Evolutionary conservation across 2,888 invertebrate species (phyloP).

Genomic region (Blastobasis adustella): DNA sequence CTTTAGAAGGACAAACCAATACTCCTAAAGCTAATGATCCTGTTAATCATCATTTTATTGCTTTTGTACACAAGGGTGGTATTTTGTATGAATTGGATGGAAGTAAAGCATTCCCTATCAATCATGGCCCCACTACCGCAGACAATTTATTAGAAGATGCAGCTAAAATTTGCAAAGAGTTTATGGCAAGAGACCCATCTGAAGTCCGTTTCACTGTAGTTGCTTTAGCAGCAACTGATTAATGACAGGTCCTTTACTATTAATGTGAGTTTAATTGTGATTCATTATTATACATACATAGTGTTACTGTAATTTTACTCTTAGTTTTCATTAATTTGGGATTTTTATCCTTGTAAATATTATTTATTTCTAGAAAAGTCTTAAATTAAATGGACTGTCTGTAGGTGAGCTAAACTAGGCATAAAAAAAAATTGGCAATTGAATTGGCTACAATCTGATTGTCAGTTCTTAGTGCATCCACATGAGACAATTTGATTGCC

Average conservation of each 20-base stretch:
- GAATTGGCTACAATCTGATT: too few relatives aligned
- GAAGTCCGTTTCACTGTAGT: constrained; percentile 92
- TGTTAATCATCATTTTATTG: constrained; percentile 92
- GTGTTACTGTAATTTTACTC: too few relatives aligned
- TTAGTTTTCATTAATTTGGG: too few relatives aligned
- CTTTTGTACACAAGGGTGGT: constrained; percentile 89
- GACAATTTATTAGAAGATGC: constrained; percentile 89
- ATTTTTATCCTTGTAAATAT: too few relatives aligned
- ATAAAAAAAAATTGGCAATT: too few relatives aligned
- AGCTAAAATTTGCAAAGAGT: constrained; percentile 87
- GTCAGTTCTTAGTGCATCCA: too few relatives aligned
- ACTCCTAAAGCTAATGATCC: constrained; percentile 85
- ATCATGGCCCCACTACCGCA: constrained; percentile 85
- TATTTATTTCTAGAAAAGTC: too few relatives aligned
- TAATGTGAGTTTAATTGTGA: neutral
- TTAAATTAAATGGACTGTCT: too few relatives aligned
- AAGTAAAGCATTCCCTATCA: constrained; percentile 81
- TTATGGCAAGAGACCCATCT: constrained; percentile 91
- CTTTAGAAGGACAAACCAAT: constrained; percentile 94
- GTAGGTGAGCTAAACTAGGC: too few relatives aligned
- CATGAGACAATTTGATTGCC: too few relatives aligned
- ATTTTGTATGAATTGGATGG: constrained; percentile 89
- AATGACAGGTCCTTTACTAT: constrained; percentile 30
- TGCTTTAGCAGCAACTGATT: constrained; percentile 80
- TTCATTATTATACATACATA: too few relatives aligned